A percentile compares a stretch with the other conserved stretches of the same genome.
Evolutionary conservation across 1,140 invertebrate species (phyloP).

Genomic region (Popillia japonica): DNA sequence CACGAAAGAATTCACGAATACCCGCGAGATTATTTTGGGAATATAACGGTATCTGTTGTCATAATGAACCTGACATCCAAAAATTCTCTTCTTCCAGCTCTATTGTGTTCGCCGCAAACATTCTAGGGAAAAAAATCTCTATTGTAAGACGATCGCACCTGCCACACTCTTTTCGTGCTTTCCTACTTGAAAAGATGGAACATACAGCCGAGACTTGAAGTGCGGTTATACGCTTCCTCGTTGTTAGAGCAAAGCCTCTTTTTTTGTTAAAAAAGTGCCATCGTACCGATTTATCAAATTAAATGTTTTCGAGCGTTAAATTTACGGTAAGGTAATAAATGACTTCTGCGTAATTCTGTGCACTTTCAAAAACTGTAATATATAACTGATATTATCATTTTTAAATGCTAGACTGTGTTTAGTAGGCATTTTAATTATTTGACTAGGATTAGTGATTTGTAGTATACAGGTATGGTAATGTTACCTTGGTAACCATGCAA

Average conservation of each 20-base stretch:
- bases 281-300: constrained; percentile 21
- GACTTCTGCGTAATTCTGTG: background rate
- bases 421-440: too few species aligned
- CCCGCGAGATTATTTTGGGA: constrained; percentile 24
- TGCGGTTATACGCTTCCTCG: constrained; percentile 8
- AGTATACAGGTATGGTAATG: too few species aligned
- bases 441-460: too few species aligned
- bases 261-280: constrained; percentile 6
- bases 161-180: constrained; percentile 13
- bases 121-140: background rate
- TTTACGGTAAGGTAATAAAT: background rate
- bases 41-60: constrained; percentile 29
- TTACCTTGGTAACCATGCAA: too few species aligned
- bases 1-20: constrained; percentile 25
- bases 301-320: constrained; percentile 19
- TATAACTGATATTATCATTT: too few species aligned
- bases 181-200: background rate
- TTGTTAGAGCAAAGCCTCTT: background rate
- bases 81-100: background rate
- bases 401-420: too few species aligned
- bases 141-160: constrained; percentile 30
- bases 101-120: constrained; percentile 31
- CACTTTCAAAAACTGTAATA: background rate
- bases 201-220: background rate
- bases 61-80: constrained; percentile 29